Evolutionary conservation across 1,140 invertebrate genomes (phyloP).

Genomic region (Camponotus pennsylvanicus): DNA sequence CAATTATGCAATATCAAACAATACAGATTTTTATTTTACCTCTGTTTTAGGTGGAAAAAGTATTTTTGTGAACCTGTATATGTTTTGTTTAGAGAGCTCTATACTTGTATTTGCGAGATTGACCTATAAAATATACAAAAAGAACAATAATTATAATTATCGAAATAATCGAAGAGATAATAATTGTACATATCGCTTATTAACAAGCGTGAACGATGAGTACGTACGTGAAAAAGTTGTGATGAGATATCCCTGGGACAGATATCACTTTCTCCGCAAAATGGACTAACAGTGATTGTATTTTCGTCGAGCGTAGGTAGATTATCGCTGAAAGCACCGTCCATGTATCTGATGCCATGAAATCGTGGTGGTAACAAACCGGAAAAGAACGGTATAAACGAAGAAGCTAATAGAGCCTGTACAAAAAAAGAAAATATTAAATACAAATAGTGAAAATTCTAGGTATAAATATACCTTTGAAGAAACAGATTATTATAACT

Average conservation of each 20-base stretch:
- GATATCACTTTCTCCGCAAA: slow-evolving; percentile 99
- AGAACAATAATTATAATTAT: background rate
- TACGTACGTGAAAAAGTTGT: slow-evolving; percentile 93
- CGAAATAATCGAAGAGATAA: background rate
- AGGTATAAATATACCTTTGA: too few relatives aligned
- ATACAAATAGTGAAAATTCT: background rate
- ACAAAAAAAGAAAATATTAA: slow-evolving; percentile 64
- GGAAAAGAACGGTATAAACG: slow-evolving; percentile 99
- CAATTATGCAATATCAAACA: background rate
- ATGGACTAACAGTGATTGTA: slow-evolving; percentile 98
- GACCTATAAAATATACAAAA: slow-evolving; percentile 87
- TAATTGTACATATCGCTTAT: background rate
- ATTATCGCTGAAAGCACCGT: slow-evolving; percentile 99
- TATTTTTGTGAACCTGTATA: slow-evolving; percentile 96
- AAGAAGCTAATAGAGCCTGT: slow-evolving; percentile 95
- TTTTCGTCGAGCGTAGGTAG: slow-evolving; percentile 97
- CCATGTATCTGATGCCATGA: slow-evolving; percentile 96
- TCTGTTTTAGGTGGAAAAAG: slow-evolving; percentile 98
- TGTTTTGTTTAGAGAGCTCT: slow-evolving; percentile 96
- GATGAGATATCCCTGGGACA: slow-evolving; percentile 96
- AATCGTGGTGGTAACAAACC: slow-evolving; percentile 96
- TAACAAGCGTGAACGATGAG: background rate
- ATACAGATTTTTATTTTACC: slow-evolving; percentile 82
- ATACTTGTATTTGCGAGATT: slow-evolving; percentile 98
- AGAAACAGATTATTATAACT: background rate